Percentiles rank a stretch among this genome's conserved stretches.
Conservation (phyloP, 2,797 vertebrate genomes). For the Catharus ustulatus region DNA sequence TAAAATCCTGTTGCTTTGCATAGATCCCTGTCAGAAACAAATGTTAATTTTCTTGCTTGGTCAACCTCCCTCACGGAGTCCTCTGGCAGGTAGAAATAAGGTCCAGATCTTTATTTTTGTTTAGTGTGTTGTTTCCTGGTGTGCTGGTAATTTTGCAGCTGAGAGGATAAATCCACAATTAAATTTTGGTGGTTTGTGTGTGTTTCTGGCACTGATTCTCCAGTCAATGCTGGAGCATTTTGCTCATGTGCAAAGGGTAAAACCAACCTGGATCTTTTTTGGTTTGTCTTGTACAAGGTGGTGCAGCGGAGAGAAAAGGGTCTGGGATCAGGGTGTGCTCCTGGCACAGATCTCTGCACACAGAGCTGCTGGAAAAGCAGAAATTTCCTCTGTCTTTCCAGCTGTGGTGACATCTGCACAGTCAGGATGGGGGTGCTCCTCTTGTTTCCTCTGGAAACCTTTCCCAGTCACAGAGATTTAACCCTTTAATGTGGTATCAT, state of each 20-base stretch:
- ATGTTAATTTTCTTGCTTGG: constrained; percentile 44
- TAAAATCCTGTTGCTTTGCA: constrained; percentile 55
- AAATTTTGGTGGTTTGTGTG: background rate
- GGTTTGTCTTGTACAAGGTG: background rate
- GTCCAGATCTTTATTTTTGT: background rate
- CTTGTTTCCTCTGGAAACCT: background rate
- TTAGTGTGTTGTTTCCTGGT: background rate
- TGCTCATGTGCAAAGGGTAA: accelerated
- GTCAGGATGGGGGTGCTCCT: background rate
- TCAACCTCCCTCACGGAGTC: background rate
- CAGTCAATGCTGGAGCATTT: accelerated
- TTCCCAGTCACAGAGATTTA: background rate
- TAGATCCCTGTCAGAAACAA: constrained; percentile 49
- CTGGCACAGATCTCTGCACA: background rate
- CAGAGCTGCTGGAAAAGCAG: background rate
- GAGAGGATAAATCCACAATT: background rate
- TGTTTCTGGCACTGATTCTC: accelerated
- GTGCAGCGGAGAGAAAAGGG: background rate
- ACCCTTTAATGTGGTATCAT: background rate
- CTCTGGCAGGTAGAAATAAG: background rate
- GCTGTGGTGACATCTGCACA: constrained; percentile 4
- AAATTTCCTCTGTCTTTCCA: background rate
- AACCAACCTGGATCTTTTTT: accelerated
- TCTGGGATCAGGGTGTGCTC: background rate
- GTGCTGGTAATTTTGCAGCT: background rate